Evolutionary conservation across 23 tunicate species (phyloP).

Genomic region (Styela clava): DNA sequence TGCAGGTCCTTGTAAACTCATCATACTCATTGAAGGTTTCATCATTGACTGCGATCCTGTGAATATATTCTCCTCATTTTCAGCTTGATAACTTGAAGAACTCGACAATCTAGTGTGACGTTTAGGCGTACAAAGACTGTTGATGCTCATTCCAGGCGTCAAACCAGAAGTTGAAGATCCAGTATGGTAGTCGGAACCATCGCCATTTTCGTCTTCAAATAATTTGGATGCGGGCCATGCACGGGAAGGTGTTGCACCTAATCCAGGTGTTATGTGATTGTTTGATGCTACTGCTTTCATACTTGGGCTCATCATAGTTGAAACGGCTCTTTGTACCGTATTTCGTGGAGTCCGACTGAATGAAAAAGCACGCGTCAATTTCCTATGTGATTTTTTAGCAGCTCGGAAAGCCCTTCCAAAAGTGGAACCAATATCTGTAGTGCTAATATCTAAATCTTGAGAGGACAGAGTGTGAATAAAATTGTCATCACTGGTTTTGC

Average conservation of each 20-base stretch:
- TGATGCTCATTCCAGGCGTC: slow-evolving; percentile 87
- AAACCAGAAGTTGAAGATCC: slow-evolving; percentile 26
- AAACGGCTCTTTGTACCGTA: slow-evolving; percentile 56
- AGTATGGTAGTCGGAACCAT: background rate
- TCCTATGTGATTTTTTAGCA: slow-evolving; percentile 77
- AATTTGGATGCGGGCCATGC: slow-evolving; percentile 6
- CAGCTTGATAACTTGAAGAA: slow-evolving; percentile 29
- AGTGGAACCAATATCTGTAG: slow-evolving; percentile 77
- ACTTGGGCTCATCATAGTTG: slow-evolving; percentile 59
- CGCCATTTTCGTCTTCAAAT: background rate
- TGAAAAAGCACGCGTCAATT: slow-evolving; percentile 85
- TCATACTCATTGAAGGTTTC: slow-evolving; percentile 80
- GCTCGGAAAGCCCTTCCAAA: slow-evolving; percentile 83
- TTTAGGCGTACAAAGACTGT: slow-evolving; percentile 67
- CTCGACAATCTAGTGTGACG: slow-evolving; percentile 38
- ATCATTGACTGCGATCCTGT: slow-evolving; percentile 3
- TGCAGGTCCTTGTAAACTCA: slow-evolving; percentile 62
- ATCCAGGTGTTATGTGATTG: slow-evolving; percentile 15
- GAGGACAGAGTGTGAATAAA: slow-evolving; percentile 58
- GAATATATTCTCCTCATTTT: slow-evolving; percentile 10
- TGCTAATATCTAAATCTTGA: slow-evolving; percentile 60
- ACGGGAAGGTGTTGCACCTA: slow-evolving; percentile 22
- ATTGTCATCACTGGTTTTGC: slow-evolving; percentile 75
- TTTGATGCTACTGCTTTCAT: background rate
- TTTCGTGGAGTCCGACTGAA: slow-evolving; percentile 86